Base-by-base conservation (phyloP, 2,797 vertebrate species). In the Rhabdomys pumilio region DNA sequence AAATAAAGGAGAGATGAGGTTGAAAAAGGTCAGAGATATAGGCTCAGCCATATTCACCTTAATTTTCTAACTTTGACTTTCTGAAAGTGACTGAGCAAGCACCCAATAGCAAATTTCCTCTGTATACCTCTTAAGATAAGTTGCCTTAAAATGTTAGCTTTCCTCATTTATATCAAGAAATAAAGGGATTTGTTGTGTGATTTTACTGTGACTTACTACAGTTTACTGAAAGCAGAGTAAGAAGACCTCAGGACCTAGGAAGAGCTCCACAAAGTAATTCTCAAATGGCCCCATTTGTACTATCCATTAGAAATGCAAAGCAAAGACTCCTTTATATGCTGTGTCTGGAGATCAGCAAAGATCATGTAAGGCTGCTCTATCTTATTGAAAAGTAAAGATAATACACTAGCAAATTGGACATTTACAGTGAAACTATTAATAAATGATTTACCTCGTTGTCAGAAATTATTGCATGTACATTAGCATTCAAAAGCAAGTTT, bases 161-260 rank as follows among this genome's bases (percentile, higher is more conserved):
- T 57, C 47, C 57, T 15, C 3, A 13, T 31, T 92, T 85, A 73
- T 82, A 93, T 76, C n/a, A 90, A 79, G 47, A 38, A 26, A 0
- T 65, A 90, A 73, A 15, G 12, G 34, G 81, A 77, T 80, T 76
- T 89, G 41, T 61, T 91, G 57, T 93, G 17, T 80, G 95, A 95
- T 88, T 89, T 96, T 96, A 92, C 95, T 96, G 55, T 98, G 96
- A 98, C 89, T 86, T 82, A 88, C 96, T 95, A 65, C 85, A 97
- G 96, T 72, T 90, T 94, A 95, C 83, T 90, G 41, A 79, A 91
- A 96, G 47, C 94, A 96, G 77, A 97, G 22, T 86, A 20, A 90
- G 12, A 13, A 53, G 88, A 93, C 63, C 26, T 96, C 38, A 6
- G 44, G 44, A 80, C 38, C 50, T 24, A 89, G 9, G 29, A 79